phyloP scores from a whole-genome alignment of 2,113 vertebrate species.

The Micromys minutus region DNA sequence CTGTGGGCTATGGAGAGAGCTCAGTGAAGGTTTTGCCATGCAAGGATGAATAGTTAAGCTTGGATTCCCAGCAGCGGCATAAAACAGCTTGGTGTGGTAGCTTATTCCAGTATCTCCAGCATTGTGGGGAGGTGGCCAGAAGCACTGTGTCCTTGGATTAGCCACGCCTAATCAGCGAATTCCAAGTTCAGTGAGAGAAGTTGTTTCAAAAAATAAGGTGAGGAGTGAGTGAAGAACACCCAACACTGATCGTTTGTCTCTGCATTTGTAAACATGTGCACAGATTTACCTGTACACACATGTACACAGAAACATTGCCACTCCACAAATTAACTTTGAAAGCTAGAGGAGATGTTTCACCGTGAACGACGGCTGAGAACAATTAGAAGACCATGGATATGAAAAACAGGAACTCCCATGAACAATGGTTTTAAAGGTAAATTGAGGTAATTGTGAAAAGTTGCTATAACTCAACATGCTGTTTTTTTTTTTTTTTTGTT shows the following conservation, averaged over 20 bases:
- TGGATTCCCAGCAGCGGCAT: neutral
- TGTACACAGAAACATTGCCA: neutral
- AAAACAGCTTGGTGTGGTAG: neutral
- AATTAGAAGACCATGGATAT: neutral
- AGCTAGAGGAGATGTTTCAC: neutral
- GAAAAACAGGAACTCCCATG: neutral
- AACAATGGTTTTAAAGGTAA: conserved; percentile 35
- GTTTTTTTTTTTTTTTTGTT: too few species aligned
- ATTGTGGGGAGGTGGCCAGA: neutral
- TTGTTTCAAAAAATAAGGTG: neutral
- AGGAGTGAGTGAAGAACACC: neutral
- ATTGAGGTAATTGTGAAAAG: neutral
- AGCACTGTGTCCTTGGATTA: neutral
- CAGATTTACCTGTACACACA: neutral
- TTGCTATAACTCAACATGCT: neutral
- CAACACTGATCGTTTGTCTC: neutral
- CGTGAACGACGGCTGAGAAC: neutral
- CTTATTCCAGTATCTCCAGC: neutral
- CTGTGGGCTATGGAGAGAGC: neutral
- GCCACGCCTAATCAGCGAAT: neutral
- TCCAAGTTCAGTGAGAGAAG: neutral
- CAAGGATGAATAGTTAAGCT: neutral
- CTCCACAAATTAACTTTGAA: neutral
- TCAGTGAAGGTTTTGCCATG: neutral
- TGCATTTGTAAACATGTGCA: neutral